Base-by-base conservation (phyloP, 2,797 vertebrate genomes). In the Ptychadena robeensis region DNA sequence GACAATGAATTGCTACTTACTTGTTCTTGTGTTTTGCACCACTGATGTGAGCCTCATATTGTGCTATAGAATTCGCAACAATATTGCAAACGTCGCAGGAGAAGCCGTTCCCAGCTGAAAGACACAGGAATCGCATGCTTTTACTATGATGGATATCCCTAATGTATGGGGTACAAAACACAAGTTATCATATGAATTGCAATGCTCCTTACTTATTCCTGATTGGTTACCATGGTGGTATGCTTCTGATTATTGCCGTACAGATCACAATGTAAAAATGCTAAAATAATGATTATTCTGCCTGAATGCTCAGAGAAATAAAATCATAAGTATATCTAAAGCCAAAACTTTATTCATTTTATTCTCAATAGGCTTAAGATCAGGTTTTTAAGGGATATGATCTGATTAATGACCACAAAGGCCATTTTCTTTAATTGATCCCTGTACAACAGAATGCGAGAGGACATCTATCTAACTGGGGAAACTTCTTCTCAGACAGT, bases 1-100 rank as follows among this genome's bases (percentile, higher is more conserved):
- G 7, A 64, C 18, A 59, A 15, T 32, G 1, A 15, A 40, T 32
- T 73, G 85, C 86, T 89, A 95, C 96, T 92, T 92, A 99, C 98
- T 98, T 96, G 91, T 96, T 98, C 94, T 97, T 98, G 89, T 99
- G 98, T 93, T 98, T 98, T 91, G 97, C 94, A 73, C 98, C 98
- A 22, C 96, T 98, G 93, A 99, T 93, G 83, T 99, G 98, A 88
- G 97, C 97, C 89, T 98, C 96, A 92, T 98, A 99, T 91, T 99
- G 98, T 81, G 97, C 97, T 94, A 98, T 96, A 27, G 98, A 99
- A 93, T 99, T 99, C 64, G 99, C 94, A 72, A 98, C 95, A 79
- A 98, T 96, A 88, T 96, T 96, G 90, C 98, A 99, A 37, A 96
- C 89, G 85, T 92, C 94, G 91, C 98, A 99, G 3, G 95, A 94